Evolutionary conservation across 2,888 invertebrate species (phyloP).

Genomic region (Fragum fragum): DNA sequence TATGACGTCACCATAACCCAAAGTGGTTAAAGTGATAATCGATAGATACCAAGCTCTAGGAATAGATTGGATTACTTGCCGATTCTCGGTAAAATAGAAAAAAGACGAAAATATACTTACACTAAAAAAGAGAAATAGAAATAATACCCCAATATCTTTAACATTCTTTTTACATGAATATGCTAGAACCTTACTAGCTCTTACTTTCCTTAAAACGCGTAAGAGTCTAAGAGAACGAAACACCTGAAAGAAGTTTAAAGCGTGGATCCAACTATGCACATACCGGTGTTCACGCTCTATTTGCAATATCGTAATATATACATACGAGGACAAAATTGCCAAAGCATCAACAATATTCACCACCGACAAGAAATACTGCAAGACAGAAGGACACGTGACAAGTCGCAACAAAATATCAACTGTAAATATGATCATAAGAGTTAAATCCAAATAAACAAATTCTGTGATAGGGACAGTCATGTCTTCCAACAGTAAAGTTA

Average conservation of each 20-base stretch:
- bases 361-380: slow-evolving; percentile 40
- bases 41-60: slow-evolving; percentile 67
- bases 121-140: slow-evolving; percentile 49
- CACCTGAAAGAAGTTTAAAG: slow-evolving; percentile 55
- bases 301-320: slow-evolving; percentile 24
- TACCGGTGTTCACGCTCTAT: slow-evolving; percentile 47
- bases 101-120: slow-evolving; percentile 56
- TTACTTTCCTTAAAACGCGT: slow-evolving; percentile 55
- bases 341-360: slow-evolving; percentile 58
- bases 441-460: slow-evolving; percentile 48
- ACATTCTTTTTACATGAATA: slow-evolving; percentile 53
- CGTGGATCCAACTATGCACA: slow-evolving; percentile 40
- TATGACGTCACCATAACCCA: slow-evolving; percentile 69
- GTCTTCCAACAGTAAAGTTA: background rate
- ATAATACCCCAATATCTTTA: slow-evolving; percentile 50
- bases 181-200: slow-evolving; percentile 56
- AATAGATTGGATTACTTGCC: slow-evolving; percentile 44
- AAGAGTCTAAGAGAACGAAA: slow-evolving; percentile 62
- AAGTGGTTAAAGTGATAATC: slow-evolving; percentile 69
- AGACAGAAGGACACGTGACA: slow-evolving; percentile 50
- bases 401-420: slow-evolving; percentile 60
- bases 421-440: slow-evolving; percentile 51
- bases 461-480: slow-evolving; percentile 2
- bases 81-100: slow-evolving; percentile 59
- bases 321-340: slow-evolving; percentile 47